Evolutionary conservation across 2,888 invertebrate species (phyloP), one percentile per base, ranked within the genome.

Genomic region (Aromia moschata): DNA sequence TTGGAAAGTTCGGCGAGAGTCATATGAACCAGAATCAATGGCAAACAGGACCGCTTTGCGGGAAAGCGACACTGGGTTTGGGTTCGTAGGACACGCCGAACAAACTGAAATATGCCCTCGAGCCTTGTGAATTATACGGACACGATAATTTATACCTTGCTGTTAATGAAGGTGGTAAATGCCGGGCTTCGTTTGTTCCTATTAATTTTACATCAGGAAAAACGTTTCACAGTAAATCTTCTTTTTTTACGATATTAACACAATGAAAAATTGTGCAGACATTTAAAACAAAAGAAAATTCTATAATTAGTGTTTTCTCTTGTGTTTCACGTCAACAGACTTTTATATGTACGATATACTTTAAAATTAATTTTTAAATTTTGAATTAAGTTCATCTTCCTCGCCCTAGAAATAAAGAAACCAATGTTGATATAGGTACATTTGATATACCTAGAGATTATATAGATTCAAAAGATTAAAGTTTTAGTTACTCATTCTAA

Each of bases 81-180:
- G 69, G 69, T 65, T 63, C 69, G 64, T 65, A 64, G 41, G 51
- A 38, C 51, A 40, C 71, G 66, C 66, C 60, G 58, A 58, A 60
- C 62, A 62, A 66, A 75, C 73, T 77, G 74, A 78, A 77, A 77
- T 78, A 77, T 76, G 72, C 76, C 77, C 74, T 60, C 64, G 71
- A 72, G 76, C 73, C 60, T 68, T 67, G 77, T 78, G 76, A 77
- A 76, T 77, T 77, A 77, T 75, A 74, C 70, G 67, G 71, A 71
- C 74, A 71, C 71, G 76, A 76, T 78, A 77, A 79, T 79, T 79
- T 79, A 78, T 77, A 74, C 70, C 69, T 66, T 73, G 69, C 71
- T 70, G 75, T 74, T 77, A 78, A 78, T 78, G 76, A 78, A 77
- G 77, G 76, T 76, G 77, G 77, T 77, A 78, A 78, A 77, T 75